Evolutionary conservation across 2,888 invertebrate species (phyloP), one percentile per base, ranked within the genome.

Genomic region (Venustoraphidia nigricollis): DNA sequence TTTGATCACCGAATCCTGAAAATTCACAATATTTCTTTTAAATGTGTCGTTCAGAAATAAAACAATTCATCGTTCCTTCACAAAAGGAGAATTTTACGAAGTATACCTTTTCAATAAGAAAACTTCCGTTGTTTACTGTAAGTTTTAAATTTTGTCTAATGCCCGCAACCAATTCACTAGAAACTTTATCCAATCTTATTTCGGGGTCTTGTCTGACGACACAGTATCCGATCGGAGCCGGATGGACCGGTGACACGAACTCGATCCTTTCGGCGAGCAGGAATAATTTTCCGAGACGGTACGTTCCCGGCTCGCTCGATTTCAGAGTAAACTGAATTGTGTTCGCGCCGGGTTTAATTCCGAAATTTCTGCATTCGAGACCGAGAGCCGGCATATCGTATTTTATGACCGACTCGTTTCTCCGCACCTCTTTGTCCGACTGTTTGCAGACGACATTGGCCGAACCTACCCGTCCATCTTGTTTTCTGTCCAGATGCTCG

Each of bases 91-190:
- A 50, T 10, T 42, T 10, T 48, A 36, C n/a, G 17, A 50, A 10
- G 54, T 72, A 67, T 62, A 83, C 83, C 59, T 81, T 66, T 42
- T 77, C 73, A 60, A 91, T 79, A 51, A 71, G 72, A 50, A 81
- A 78, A 66, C 89, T 90, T 3, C 91, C 91, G 53, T 85, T 83
- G 0, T 79, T 77, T 11, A 92, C 75, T 40, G 80, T 76, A 46
- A 92, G 60, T 55, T 80, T 77, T 68, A 91, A 78, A 14, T 77
- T 73, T 63, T 91, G 90, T 55, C 83, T 79, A 53, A 90, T 72
- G 0, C 91, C 91, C 1, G 89, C 87, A 8, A 92, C 72, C 42
- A 92, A 68, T 57, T 88, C 84, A 53, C 81, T 81, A 42, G 73
- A 64, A 57, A 61, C 70, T 67, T 60, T 79, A 63, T 56, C 77